A percentile compares a stretch with the other conserved stretches of the same genome.
phyloP scores from a whole-genome alignment of 2,888 invertebrate genomes.

The Eudasyphora cyanicolor region DNA sequence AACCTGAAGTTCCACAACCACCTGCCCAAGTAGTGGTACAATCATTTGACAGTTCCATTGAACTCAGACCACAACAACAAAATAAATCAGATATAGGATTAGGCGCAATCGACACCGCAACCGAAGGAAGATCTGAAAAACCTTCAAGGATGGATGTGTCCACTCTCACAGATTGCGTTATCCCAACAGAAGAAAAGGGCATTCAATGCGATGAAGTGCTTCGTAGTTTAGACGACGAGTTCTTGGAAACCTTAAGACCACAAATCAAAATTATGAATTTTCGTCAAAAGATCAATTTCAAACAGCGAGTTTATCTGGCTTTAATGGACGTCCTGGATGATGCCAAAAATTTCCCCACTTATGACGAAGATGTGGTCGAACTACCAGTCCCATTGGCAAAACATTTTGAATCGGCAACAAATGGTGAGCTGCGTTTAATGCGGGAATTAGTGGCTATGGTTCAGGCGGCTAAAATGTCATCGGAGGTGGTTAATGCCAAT shows the following conservation, averaged over 20 bases:
- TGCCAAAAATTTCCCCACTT: constrained; percentile 69
- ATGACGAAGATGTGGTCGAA: constrained; percentile 65
- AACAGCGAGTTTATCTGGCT: constrained; percentile 71
- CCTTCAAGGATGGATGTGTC: neutral
- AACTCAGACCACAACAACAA: neutral
- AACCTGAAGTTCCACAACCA: no score
- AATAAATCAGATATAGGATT: neutral
- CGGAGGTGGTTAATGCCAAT: constrained; percentile 25
- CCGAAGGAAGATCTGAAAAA: neutral
- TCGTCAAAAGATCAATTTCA: constrained; percentile 75
- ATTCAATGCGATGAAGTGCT: neutral
- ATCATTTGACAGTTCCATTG: neutral
- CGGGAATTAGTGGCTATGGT: constrained; percentile 72
- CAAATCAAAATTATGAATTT: constrained; percentile 74
- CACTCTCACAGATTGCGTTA: neutral
- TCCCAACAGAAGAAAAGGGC: neutral
- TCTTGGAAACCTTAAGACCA: constrained; percentile 70
- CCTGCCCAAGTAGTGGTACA: no score
- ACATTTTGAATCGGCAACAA: constrained; percentile 51
- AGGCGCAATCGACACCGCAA: neutral
- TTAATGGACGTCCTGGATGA: constrained; percentile 74
- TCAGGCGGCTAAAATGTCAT: constrained; percentile 68
- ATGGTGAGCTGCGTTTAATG: constrained; percentile 69
- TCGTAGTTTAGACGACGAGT: constrained; percentile 68
- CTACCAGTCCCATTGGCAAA: constrained; percentile 66